phyloP scores from a whole-genome alignment of 2,888 invertebrate species.

The Scotopteryx bipunctaria region DNA sequence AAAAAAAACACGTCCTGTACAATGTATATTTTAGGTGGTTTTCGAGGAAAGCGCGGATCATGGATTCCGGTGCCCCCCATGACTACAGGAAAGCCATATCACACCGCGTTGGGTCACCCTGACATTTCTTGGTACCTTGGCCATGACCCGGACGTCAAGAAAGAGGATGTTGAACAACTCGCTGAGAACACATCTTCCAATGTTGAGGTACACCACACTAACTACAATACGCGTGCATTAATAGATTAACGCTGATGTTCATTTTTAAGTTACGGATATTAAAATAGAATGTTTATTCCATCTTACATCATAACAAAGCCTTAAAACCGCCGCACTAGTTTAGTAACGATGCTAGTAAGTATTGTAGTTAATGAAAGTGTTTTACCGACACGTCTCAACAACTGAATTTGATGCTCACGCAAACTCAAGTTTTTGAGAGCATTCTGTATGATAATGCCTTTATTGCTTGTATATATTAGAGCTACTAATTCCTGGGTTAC shows the following conservation, averaged over 20 bases:
- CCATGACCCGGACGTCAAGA: constrained; percentile 71
- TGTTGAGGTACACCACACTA: constrained; percentile 62
- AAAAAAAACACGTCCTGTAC: constrained; percentile 18
- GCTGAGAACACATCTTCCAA: constrained; percentile 56
- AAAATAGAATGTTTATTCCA: constrained; percentile 4
- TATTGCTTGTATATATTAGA: constrained; percentile 12
- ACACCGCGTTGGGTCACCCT: constrained; percentile 66
- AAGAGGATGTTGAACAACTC: constrained; percentile 73
- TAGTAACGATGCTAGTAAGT: constrained; percentile 10
- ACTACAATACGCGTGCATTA: constrained; percentile 14
- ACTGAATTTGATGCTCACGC: constrained; percentile 6
- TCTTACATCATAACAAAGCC: constrained; percentile 6
- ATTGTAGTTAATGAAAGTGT: constrained; percentile 24
- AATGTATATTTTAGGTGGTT: constrained; percentile 31
- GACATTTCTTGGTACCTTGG: constrained; percentile 79
- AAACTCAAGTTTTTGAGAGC: neutral
- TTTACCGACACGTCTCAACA: constrained; percentile 24
- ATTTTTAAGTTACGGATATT: constrained; percentile 8
- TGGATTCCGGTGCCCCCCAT: constrained; percentile 60
- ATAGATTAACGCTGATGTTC: constrained; percentile 15
- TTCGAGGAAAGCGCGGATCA: constrained; percentile 28
- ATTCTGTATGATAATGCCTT: constrained; percentile 4
- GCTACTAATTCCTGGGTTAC: neutral
- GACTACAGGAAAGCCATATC: constrained; percentile 60
- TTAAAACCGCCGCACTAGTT: constrained; percentile 11